Conservation (phyloP, 2,888 invertebrate genomes). For the Aromia moschata region DNA sequence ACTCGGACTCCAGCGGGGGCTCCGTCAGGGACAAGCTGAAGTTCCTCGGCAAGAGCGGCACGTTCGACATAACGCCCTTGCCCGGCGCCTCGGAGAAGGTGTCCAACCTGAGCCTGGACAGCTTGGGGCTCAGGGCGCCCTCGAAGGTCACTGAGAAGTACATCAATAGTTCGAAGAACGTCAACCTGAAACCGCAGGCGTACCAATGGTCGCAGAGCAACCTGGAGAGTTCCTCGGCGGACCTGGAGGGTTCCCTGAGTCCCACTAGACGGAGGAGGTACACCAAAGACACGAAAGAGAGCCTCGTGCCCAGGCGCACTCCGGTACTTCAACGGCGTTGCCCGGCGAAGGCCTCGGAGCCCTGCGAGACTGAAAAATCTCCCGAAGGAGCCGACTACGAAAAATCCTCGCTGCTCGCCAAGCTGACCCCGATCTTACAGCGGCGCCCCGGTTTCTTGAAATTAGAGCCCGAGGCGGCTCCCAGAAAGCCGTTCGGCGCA, state of each 20-base stretch:
- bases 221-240: no score
- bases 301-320: slow-evolving; percentile 39
- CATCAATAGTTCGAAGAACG: slow-evolving; percentile 43
- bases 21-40: slow-evolving; percentile 29
- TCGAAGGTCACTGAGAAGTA: slow-evolving; percentile 57
- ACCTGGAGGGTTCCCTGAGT: no score
- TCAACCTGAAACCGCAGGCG: slow-evolving; percentile 23
- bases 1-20: slow-evolving; percentile 23
- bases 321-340: slow-evolving; percentile 44
- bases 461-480: slow-evolving; percentile 6
- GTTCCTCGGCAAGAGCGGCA: slow-evolving; percentile 44
- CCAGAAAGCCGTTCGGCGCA: slow-evolving; percentile 28
- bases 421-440: slow-evolving; percentile 36
- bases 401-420: slow-evolving; percentile 34
- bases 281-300: slow-evolving; percentile 40
- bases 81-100: slow-evolving; percentile 34
- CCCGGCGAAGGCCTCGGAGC: neutral
- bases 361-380: neutral
- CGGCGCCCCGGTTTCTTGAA: slow-evolving; percentile 34
- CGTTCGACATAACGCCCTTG: slow-evolving; percentile 40
- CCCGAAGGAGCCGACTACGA: slow-evolving; percentile 2
- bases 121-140: slow-evolving; percentile 48
- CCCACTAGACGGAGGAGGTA: slow-evolving; percentile 43
- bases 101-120: slow-evolving; percentile 52
- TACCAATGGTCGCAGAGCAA: slow-evolving; percentile 30